phyloP scores from a whole-genome alignment of 2,113 vertebrate species.

The Calonectris borealis region DNA sequence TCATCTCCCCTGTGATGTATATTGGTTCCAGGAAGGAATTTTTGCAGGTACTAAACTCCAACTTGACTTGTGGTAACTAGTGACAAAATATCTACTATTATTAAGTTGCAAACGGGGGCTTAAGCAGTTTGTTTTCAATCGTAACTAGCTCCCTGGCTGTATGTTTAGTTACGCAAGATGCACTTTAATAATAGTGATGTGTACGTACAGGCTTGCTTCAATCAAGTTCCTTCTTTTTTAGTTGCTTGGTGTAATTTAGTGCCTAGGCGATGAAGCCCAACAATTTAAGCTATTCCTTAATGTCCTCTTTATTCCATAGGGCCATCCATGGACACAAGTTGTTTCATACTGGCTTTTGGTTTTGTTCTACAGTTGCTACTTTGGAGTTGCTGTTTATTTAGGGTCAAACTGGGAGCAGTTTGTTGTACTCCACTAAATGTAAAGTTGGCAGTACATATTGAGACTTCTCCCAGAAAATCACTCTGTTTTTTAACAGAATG shows the following conservation, averaged over 20 bases:
- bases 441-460: accelerated
- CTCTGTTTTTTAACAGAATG: not conserved
- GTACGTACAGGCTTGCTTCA: not conserved
- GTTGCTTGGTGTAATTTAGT: not conserved
- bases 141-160: not conserved
- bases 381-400: not conserved
- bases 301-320: not conserved
- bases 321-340: not conserved
- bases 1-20: not conserved
- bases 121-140: not conserved
- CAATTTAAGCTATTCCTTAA: not conserved
- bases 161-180: not conserved
- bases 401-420: not conserved
- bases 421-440: not conserved
- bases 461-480: not conserved
- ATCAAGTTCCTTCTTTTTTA: not conserved
- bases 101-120: not conserved
- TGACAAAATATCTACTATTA: not conserved
- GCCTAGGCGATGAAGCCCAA: not conserved
- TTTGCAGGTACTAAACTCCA: not conserved
- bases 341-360: not conserved
- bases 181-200: not conserved
- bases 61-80: not conserved
- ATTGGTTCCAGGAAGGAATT: not conserved
- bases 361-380: not conserved